Base-by-base conservation (phyloP, 2,113 vertebrate genomes). In the Plecturocebus donacophilus region DNA sequence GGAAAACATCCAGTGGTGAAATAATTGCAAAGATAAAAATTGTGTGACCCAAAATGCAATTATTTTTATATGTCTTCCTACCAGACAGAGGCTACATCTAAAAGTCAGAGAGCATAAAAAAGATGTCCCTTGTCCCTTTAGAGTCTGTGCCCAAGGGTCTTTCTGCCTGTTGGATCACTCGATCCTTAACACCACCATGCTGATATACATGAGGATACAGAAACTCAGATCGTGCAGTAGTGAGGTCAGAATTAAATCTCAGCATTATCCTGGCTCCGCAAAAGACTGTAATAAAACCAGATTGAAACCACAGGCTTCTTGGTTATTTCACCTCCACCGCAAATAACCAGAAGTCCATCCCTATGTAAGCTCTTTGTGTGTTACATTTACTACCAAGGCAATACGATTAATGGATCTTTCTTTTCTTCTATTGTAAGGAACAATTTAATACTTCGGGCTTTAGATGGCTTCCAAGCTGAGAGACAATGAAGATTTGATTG, bases 11-110 rank as follows among this genome's bases (percentile, higher is more conserved):
- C 30, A 77, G 16, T 6, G 27, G 12, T 68, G 40, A 87, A 88
- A 88, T 45, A 81, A 89, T 77, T 20, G 77, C 58, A 85, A 79
- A 91, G 79, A 66, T 25, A 71, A 56, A 52, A 71, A 88, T 19
- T 58, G 25, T 30, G 1, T 47, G 23, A 32, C 23, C 47, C 45
- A 6, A 76, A 79, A 52, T 85, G 38, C 70, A 94, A 35, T 81
- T 96, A 75, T 88, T 92, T 83, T 83, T 68, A 32, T 68, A 54
- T 35, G 25, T 52, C 38, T 88, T 88, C 77, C 86, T 42, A 56
- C 49, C 49, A 49, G 77, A 56, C 0, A 49, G 61, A 96, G 32
- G 73, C 82, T 87, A 56, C 81, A 23, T 73, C 47, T 92, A 49
- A 80, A 56, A 90, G 73, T 92, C 66, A 90, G 80, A 86, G 81